Base-by-base conservation (phyloP, 2,888 invertebrate species). In the Schizotus pectinicornis region DNA sequence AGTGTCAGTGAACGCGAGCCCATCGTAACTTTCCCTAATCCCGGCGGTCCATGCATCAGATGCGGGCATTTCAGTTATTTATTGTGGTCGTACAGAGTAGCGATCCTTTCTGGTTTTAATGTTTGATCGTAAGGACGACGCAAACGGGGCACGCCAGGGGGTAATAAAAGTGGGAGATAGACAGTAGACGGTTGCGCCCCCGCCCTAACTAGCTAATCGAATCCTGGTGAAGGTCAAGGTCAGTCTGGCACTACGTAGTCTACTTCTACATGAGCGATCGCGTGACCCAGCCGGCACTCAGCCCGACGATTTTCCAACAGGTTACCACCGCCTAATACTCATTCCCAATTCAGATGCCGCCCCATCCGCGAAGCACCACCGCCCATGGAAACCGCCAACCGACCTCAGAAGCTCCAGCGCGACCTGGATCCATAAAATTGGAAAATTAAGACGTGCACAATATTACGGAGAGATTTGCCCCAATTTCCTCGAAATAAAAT, bases 211-310 rank as follows among this genome's bases (percentile, higher is more conserved):
- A 59, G 61, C 61, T 66, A 68, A 70, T 70, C 68, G 69, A 70
- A 70, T 67, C 64, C 63, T 62, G 66, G 64, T 63, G 68, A 67
- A 68, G 70, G 70, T 70, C 55, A 55, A 55, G 55, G 55, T 67
- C 67, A 68, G 68, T 70, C 70, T 68, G 67, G 67, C 64, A 60
- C 61, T 59, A 65, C 67, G 66, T 65, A 65, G 64, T 53, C 22
- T 22, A 22, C 22, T 22, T 22, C 22, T 22, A 22, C 22, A 22
- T 22, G 22, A 22, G 22, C 22, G 5, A 22, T 22, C 53, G 53
- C 53, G 53, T 53, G 53, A 53, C 53, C 53, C 41, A 53, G 37
- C 22, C 22, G 22, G 22, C 22, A 22, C 22, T 22, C 22, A 22
- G 22, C 3, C 60, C 56, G 58, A 8, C 58, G 56, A 59, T 62